phyloP scores from a whole-genome alignment of 2,797 vertebrate genomes.

The Anolis apletophallus region DNA sequence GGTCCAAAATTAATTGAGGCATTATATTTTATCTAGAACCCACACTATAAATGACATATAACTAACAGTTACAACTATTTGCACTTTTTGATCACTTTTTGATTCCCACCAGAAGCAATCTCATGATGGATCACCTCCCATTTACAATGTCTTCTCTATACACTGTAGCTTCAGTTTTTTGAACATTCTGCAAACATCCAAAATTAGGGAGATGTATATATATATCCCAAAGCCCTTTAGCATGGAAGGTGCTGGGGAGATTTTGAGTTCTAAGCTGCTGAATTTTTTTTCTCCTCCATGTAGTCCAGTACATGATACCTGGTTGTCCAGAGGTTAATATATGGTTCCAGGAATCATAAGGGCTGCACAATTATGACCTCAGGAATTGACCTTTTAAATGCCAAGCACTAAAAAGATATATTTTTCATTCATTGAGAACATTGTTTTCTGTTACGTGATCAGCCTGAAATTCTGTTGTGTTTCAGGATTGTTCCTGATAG shows the following conservation, averaged over 20 bases:
- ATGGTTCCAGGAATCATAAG: conserved; percentile 52
- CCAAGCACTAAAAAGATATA: conserved; percentile 69
- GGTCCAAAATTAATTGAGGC: conserved; percentile 40
- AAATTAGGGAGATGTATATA: neutral
- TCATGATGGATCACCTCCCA: conserved; percentile 17
- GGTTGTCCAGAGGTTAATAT: conserved; percentile 49
- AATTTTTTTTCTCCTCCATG: conserved; percentile 19
- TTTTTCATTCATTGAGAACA: conserved; percentile 72
- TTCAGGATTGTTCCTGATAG: conserved; percentile 56
- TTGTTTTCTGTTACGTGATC: conserved; percentile 62
- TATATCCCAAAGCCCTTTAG: conserved; percentile 6
- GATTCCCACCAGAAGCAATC: conserved; percentile 31
- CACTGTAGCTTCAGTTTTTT: conserved; percentile 21
- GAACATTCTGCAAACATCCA: neutral
- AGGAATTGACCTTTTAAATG: conserved; percentile 72
- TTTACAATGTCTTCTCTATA: conserved; percentile 28
- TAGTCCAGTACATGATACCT: conserved; percentile 52
- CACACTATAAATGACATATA: neutral
- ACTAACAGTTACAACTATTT: conserved; percentile 44
- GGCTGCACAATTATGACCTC: conserved; percentile 67
- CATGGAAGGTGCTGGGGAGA: conserved; percentile 40
- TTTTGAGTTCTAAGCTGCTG: conserved; percentile 44
- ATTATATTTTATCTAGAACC: conserved; percentile 48
- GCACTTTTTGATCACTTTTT: conserved; percentile 18
- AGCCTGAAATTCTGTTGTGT: conserved; percentile 57